These are phyloP conservation scores for Tetramorium parvispinum DNA, from an alignment of 1,140 invertebrate genomes.

Conservation along the genomic window DNA sequence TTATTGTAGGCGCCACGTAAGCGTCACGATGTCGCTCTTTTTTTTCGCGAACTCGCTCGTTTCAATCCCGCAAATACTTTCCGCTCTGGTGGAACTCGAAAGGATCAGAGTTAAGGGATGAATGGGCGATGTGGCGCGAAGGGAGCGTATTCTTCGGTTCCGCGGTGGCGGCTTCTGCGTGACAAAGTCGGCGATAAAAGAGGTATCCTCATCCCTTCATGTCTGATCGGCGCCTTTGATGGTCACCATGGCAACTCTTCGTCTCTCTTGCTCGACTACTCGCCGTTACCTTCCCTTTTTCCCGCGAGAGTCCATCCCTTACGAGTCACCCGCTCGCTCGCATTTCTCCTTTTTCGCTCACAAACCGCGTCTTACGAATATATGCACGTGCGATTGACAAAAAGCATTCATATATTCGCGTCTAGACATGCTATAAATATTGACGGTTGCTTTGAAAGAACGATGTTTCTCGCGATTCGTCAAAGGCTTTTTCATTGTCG, in stretches of 20 bases:
- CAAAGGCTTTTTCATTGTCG: neutral
- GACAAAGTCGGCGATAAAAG: slow-evolving; percentile 76
- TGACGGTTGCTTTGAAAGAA: slow-evolving; percentile 12
- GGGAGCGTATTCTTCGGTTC: slow-evolving; percentile 74
- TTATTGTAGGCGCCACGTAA: neutral
- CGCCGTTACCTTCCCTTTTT: neutral
- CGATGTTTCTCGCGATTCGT: neutral
- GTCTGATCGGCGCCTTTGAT: slow-evolving; percentile 80
- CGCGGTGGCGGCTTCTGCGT: slow-evolving; percentile 68
- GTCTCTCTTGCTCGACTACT: slow-evolving; percentile 49
- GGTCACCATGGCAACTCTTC: slow-evolving; percentile 79
- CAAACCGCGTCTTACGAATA: neutral
- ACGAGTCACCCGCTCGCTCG: neutral
- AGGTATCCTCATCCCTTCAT: slow-evolving; percentile 67
- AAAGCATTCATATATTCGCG: neutral
- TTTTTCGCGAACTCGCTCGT: slow-evolving; percentile 32
- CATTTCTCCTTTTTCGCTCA: neutral
- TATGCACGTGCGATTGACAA: slow-evolving; percentile 10
- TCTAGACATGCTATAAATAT: slow-evolving; percentile 39
- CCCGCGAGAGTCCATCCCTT: slow-evolving; percentile 39
- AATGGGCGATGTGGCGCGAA: slow-evolving; percentile 52
- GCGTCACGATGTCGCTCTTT: neutral
- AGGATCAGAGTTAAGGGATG: slow-evolving; percentile 22
- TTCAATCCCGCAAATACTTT: slow-evolving; percentile 71
- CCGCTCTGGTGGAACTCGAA: slow-evolving; percentile 30